Evolutionary conservation across 2,888 invertebrate species (phyloP), one percentile per base, ranked within the genome.

Genomic region (Agrochola macilenta): DNA sequence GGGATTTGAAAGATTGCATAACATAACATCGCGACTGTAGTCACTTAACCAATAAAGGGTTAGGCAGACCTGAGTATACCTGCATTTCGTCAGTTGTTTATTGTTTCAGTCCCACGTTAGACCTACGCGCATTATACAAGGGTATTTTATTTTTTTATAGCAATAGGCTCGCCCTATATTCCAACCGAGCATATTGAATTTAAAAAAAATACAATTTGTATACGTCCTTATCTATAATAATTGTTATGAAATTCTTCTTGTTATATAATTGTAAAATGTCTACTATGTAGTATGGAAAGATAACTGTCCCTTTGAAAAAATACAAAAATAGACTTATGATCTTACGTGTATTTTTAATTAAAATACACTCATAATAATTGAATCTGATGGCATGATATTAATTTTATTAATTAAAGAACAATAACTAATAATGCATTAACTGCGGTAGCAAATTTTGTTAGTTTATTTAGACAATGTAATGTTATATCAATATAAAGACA

Each of bases 201-300:
- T 3, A 20, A 20, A 58, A 58, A 26, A 58, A 1, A 20, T 30
- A 63, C 23, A 12, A n/a, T 35, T 61, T 61, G 69, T 69, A 61
- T 61, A 85, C 81, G 78, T 81, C 76, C 79, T 75, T 79, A 69
- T 58, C 60, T 64, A 73, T 71, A 23, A 77, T 76, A 74, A 81
- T 81, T 88, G 88, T 87, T 89, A 88, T 75, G 46, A 65, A 79
- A 69, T 66, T 83, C 80, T 82, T 74, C 65, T 82, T 89, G 88
- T 89, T 89, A 82, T 70, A 57, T 87, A 83, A 79, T 85, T 87
- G 73, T 82, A 85, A 81, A 74, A 83, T 86, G 69, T 86, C 61
- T 83, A 60, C 60, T 46, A 69, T 12, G 11, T 76, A 69, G 12
- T 49, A 58, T 58, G 39, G 7, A 58, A 17, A 68, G 30, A 7